A percentile compares a stretch with the other conserved stretches of the same genome.
Evolutionary conservation across 1,140 invertebrate species (phyloP).

Genomic region (Listronotus oregonensis): DNA sequence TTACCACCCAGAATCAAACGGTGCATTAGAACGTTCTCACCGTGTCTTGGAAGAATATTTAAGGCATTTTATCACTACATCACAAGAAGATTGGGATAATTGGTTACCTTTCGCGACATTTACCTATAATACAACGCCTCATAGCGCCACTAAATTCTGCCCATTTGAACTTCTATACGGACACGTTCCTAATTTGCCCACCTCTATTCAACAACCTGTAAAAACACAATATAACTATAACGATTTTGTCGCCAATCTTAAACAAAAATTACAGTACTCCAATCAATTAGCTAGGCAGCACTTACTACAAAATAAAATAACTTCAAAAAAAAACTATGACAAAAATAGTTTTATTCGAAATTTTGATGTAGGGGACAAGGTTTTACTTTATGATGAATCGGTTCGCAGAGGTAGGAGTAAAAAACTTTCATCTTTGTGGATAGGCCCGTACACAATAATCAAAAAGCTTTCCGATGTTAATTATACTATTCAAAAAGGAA

Average conservation of each 20-base stretch:
- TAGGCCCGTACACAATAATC: slow-evolving; percentile 19
- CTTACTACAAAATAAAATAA: slow-evolving; percentile 4
- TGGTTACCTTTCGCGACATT: slow-evolving; percentile 41
- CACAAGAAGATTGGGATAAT: slow-evolving; percentile 52
- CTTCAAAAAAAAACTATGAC: slow-evolving; percentile 14
- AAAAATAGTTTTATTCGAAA: slow-evolving; percentile 3
- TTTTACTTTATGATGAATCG: slow-evolving; percentile 23
- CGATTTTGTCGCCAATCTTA: slow-evolving; percentile 7
- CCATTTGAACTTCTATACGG: slow-evolving; percentile 39
- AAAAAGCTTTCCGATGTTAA: slow-evolving; percentile 5
- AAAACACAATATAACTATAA: slow-evolving; percentile 3
- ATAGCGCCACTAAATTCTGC: slow-evolving; percentile 45
- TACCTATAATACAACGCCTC: slow-evolving; percentile 39
- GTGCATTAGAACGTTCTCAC: no score
- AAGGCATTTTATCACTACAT: no score
- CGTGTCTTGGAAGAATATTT: no score
- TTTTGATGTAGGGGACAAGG: slow-evolving; percentile 29
- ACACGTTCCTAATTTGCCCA: not conserved
- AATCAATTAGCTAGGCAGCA: not conserved
- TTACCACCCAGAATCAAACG: no score
- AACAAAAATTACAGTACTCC: slow-evolving; percentile 2
- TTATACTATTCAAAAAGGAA: no score
- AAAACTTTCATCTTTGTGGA: slow-evolving; percentile 16
- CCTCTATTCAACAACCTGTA: not conserved
- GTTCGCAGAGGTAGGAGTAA: slow-evolving; percentile 10